Base-by-base conservation (phyloP, 2,888 invertebrate species). In the Eristalinus sepulchralis region DNA sequence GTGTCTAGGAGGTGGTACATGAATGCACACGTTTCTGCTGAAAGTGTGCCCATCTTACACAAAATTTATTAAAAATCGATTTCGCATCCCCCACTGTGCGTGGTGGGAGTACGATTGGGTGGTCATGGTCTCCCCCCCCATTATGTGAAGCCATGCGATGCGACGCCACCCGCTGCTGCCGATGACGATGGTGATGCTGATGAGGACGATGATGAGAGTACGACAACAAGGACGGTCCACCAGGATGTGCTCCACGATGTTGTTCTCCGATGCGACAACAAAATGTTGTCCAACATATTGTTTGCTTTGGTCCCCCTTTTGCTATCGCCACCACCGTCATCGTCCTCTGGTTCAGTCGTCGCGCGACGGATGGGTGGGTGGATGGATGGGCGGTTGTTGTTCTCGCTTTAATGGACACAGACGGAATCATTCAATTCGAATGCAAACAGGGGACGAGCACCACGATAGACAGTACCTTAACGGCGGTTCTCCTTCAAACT, bases 1-100 rank as follows among this genome's bases (percentile, higher is more conserved):
- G 62, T 55, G 53, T 2, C 5, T 2, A 5, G 76, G 55, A 63
- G 53, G 53, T 72, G 20, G 60, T 34, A 10, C 68, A 68, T 79
- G 60, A 68, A 64, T 75, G 17, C 47, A 75, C 80, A 59, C 84
- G 57, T 53, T 72, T 76, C 60, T 53, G 17, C 17, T 27, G 79
- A 70, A 63, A 75, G 60, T 70, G 66, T 73, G 82, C 82, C 76
- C 88, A 73, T 88, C 82, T 80, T 82, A 67, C 67, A 79, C 70
- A 72, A 88, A n/a, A 88, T 88, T 88, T 88, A 88, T 88, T 88
- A 88, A 88, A 88, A 88, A 88, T 88, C 88, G 88, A 88, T 88
- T 88, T 75, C 34, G 64, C 72, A 39, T 53, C 53, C 59, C 57
- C n/a, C 57, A 0, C 33, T 6, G 11, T 4, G 62, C 36, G 59